Conservation (phyloP, 2,113 vertebrate genomes). For the Anhinga rufa region DNA sequence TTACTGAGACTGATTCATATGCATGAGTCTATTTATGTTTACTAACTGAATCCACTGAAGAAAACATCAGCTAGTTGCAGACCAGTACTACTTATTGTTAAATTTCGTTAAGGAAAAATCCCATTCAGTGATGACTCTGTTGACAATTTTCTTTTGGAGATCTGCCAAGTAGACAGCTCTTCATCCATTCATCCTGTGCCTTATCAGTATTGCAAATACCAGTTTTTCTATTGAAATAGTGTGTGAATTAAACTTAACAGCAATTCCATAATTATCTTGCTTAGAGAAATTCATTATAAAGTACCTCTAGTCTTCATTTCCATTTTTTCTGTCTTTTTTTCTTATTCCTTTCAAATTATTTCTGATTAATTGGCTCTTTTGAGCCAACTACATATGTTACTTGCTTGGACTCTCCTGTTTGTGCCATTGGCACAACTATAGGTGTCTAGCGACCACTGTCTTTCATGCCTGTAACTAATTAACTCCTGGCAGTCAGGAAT, state of each 20-base stretch:
- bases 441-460: background rate
- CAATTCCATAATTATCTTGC: conserved; percentile 21
- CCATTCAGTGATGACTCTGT: background rate
- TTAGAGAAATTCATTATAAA: conserved; percentile 42
- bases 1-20: background rate
- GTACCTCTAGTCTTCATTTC: conserved; percentile 41
- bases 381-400: background rate
- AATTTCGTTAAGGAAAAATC: background rate
- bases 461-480: background rate
- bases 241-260: conserved; percentile 36
- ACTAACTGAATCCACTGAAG: background rate
- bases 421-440: background rate
- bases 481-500: background rate
- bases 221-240: conserved; percentile 1
- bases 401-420: background rate
- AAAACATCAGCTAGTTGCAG: background rate
- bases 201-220: conserved; percentile 25
- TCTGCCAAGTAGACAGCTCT: conserved; percentile 35
- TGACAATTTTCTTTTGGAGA: conserved; percentile 21
- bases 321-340: conserved; percentile 35
- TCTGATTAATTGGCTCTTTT: conserved; percentile 42
- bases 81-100: background rate
- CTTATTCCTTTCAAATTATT: conserved; percentile 25
- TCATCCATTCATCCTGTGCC: conserved; percentile 24
- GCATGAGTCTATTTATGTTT: background rate